Evolutionary conservation across 2,888 invertebrate genomes (phyloP), one percentile per base, ranked within the genome.

Genomic region (Celastrina argiolus): DNA sequence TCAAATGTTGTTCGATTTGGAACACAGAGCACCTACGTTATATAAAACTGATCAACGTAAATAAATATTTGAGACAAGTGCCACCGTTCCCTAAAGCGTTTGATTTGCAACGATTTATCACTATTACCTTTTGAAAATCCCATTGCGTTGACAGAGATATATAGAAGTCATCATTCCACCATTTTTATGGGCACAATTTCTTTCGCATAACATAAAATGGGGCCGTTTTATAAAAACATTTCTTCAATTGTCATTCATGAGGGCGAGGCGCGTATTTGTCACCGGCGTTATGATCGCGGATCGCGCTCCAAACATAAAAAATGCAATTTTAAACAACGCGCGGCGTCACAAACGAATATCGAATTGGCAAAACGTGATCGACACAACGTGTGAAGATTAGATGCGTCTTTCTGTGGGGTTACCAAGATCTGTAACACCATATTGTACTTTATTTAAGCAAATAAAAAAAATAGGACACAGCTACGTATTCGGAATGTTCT

Each of bases 171-270:
- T 91, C 90, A 89, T 88, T 89, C 85, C 85, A 82, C 85, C 87
- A 81, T 84, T 90, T 88, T 90, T 89, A 90, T 87, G 83, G 81
- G 82, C 80, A 84, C 88, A 88, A 90, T 91, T 88, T 88, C 88
- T 90, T 89, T 88, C 85, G 81, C 83, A 89, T 89, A 88, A 90
- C 88, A 87, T 84, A 85, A 87, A 86, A 85, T 85, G 85, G 85
- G 76, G 75, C 76, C 78, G 77, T 89, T 89, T 89, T 89, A 88
- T 85, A 88, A 89, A 89, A 91, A 88, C 88, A 89, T 90, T 87
- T 85, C 87, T 85, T 86, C 84, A 85, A 91, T 92, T 92, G 90
- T 91, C 91, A 92, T 92, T 91, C 91, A 92, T 92, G 83, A 84
- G 89, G 78, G 85, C 84, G 84, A 76, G 71, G 76, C 81, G 88